Base-by-base conservation (phyloP, 35 echinoderm and acorn worm species). In the Amphiura filiformis region DNA sequence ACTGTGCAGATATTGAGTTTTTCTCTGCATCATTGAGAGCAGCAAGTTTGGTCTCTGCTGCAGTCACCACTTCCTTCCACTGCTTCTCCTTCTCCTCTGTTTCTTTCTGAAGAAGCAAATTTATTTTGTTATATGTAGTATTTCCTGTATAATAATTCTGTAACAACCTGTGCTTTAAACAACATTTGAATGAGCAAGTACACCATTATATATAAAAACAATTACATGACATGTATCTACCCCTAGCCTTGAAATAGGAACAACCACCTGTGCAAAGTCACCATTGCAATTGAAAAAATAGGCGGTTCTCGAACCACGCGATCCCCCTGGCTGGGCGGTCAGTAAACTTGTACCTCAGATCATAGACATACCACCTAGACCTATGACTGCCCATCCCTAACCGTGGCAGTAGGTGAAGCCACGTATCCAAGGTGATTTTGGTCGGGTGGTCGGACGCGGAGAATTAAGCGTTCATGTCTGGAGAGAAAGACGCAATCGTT, bases 11-110 rank as follows among this genome's bases (percentile, higher is more conserved):
- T 36, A 86, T 42, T 39, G 83, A 39, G 39, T 82, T 78, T 44
- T 83, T 84, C 17, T 85, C 88, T 11, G 87, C 88, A 23, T 80
- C 40, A 57, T 82, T 86, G 22, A 93, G 57, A 37, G 88, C 87
- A 32, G 79, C 47, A 30, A 82, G n/a, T 76, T 97, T 97, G 34
- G 47, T 56, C 38, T 93, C 94, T 32, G 94, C 94, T 11, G 94
- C 89, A 61, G 57, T 81, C 15, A 97, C 90, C 17, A 97, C 94
- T 28, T 87, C 82, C 36, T 84, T 77, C 94, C 94, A 97, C 35
- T 97, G 89, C 30, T 86, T 77, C 31, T 90, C 84, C 78, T 89
- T 92, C 31, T 79, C 80, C 2, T 76, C 57, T 80, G 5, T 82
- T 37, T 17, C 75, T 89, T 80, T 97, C 83, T 75, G 80, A 31